Evolutionary conservation across 1,140 invertebrate species (phyloP), one percentile per base, ranked within the genome.

Genomic region (Drosophila serrata): DNA sequence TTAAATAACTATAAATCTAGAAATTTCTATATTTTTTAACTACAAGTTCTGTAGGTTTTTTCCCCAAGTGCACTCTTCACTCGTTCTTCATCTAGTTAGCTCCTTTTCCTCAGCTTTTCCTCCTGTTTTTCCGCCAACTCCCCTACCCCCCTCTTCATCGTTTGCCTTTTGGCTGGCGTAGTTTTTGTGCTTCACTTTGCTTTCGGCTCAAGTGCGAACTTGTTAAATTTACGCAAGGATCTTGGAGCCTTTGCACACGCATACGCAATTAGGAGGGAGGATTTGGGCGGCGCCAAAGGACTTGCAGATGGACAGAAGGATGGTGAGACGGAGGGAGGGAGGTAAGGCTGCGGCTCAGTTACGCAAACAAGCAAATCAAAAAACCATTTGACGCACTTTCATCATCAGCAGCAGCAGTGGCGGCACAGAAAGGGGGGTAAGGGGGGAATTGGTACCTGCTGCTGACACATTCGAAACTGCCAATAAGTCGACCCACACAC

Each of bases 351-450:
- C 63, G 75, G 79, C 80, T 88, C 76, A 80, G 84, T 87, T 87
- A 87, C 84, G 84, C 76, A 88, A 87, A 88, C 72, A 84, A 72
- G 80, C 84, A 87, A 87, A 87, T 88, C 84, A 87, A 87, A 87
- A 87, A 87, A 87, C 84, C 80, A 87, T 87, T 87, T 87, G 84
- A 87, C 84, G 84, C 84, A 88, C 85, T 87, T 87, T 88, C 84
- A 88, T 88, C 84, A 88, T 88, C 82, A 73, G 68, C 82, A 70
- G 27, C 70, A 64, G 78, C 19, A 24, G 62, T 24, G 58, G 55
- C 2, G 24, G 24, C 24, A 4, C n/a, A n/a, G 55, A n/a, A 17
- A 8, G 17, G 35, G 61, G 49, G 74, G 61, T 35, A 19, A 17
- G 48, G 40, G 51, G 59, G 4, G 62, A 72, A 53, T 57, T 69